phyloP scores from a whole-genome alignment of 1,140 invertebrate genomes.

The Leptinotarsa texana region DNA sequence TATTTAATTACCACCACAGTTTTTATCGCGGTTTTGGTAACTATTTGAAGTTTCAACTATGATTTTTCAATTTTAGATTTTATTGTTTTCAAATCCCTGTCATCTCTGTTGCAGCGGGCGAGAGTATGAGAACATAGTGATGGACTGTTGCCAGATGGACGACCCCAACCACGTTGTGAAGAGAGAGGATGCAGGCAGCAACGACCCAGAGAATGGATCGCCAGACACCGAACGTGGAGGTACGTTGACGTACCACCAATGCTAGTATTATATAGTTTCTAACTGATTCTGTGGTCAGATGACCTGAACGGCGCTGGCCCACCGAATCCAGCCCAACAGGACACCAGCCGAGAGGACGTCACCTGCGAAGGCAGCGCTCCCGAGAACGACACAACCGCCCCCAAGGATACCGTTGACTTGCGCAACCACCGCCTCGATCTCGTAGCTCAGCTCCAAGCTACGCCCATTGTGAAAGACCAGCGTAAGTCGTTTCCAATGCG shows the following conservation, averaged over 20 bases:
- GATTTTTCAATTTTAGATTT: too few relatives aligned
- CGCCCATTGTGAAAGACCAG: constrained; percentile 37
- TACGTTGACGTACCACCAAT: constrained; percentile 57
- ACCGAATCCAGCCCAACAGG: constrained; percentile 61
- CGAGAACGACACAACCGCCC: constrained; percentile 51
- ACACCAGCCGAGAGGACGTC: constrained; percentile 60
- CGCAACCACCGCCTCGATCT: constrained; percentile 60
- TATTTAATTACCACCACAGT: too few relatives aligned
- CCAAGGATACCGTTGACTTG: constrained; percentile 60
- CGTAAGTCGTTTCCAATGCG: constrained; percentile 47
- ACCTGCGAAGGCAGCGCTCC: constrained; percentile 44
- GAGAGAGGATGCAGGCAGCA: constrained; percentile 75
- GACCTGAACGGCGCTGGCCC: constrained; percentile 63
- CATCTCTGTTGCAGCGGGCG: constrained; percentile 72
- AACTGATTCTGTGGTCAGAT: constrained; percentile 55
- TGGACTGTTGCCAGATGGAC: constrained; percentile 91
- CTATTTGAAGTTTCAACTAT: too few relatives aligned
- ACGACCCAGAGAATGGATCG: constrained; percentile 83
- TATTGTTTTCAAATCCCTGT: neutral
- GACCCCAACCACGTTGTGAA: constrained; percentile 76
- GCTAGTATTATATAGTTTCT: constrained; percentile 42
- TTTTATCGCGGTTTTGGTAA: too few relatives aligned
- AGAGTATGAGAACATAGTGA: constrained; percentile 86
- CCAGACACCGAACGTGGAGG: constrained; percentile 80
- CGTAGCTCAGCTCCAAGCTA: constrained; percentile 56